Evolutionary conservation across 2,113 vertebrate species (phyloP).

Genomic region (Macquaria ambigua): DNA sequence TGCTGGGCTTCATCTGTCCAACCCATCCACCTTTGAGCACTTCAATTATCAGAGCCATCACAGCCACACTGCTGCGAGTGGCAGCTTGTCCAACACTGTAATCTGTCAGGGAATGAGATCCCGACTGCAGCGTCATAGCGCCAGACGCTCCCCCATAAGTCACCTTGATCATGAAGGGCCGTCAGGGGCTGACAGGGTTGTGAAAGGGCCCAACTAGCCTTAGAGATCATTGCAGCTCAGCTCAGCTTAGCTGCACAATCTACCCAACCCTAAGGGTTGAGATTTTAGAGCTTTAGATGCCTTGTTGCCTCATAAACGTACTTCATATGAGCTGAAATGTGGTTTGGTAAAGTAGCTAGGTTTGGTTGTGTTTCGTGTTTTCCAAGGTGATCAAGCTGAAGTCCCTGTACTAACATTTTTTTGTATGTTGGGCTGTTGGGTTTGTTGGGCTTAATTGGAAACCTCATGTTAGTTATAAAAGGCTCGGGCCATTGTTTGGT

Average conservation of each 20-base stretch:
- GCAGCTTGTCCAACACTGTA: conserved; percentile 82
- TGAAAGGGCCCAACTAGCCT: conserved; percentile 65
- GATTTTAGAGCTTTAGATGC: conserved; percentile 23
- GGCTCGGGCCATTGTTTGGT: not conserved
- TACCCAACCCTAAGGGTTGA: conserved; percentile 5
- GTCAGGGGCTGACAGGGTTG: conserved; percentile 63
- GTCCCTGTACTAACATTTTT: not conserved
- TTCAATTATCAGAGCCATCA: conserved; percentile 86
- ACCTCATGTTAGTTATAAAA: not conserved
- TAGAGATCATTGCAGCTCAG: conserved; percentile 52
- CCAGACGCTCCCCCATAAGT: conserved; percentile 76
- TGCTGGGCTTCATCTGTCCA: conserved; percentile 79
- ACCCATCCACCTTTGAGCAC: conserved; percentile 79
- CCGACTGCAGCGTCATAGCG: conserved; percentile 63
- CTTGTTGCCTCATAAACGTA: conserved; percentile 1
- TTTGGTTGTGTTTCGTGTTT: not conserved
- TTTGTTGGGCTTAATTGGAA: conserved; percentile 1
- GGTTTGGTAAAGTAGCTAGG: not conserved
- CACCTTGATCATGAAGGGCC: conserved; percentile 81
- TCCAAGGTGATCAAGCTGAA: not conserved
- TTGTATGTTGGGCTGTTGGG: not conserved
- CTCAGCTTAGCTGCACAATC: conserved; percentile 51
- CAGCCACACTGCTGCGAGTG: conserved; percentile 73
- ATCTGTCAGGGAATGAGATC: conserved; percentile 83
- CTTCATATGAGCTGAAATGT: not conserved